Percentiles rank a stretch among this genome's conserved stretches.
Conservation (phyloP, 2,113 vertebrate genomes). For the Amblyopsis rosae region DNA sequence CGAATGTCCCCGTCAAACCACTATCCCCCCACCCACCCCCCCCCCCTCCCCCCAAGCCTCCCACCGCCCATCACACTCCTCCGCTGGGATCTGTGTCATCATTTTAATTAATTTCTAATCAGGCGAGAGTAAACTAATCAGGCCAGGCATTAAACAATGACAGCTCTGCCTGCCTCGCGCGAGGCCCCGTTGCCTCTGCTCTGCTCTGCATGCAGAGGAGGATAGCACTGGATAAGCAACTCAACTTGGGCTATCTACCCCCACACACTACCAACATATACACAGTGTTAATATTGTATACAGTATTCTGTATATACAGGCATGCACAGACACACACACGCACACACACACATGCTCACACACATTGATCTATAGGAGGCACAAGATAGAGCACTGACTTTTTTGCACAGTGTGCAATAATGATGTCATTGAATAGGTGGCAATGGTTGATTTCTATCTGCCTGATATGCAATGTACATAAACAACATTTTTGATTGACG, state of each 20-base stretch:
- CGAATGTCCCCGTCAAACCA: constrained; percentile 66
- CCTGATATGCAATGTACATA: constrained; percentile 17
- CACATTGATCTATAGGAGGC: too few relatives aligned
- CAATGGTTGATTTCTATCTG: constrained; percentile 31
- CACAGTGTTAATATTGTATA: too few relatives aligned
- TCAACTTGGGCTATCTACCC: constrained; percentile 43
- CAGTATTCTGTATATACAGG: too few relatives aligned
- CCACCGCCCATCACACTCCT: constrained; percentile 37
- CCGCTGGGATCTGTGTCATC: constrained; percentile 81
- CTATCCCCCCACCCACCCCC: constrained; percentile 52
- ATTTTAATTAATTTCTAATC: constrained; percentile 86
- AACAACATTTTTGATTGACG: constrained; percentile 40
- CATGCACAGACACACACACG: too few relatives aligned
- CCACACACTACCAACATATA: background rate
- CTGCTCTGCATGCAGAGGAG: background rate
- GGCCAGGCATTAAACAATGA: constrained; percentile 78
- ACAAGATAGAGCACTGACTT: background rate
- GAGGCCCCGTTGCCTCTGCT: constrained; percentile 36
- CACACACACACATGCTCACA: too few relatives aligned
- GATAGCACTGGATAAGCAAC: constrained; percentile 44
- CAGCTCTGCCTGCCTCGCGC: constrained; percentile 69
- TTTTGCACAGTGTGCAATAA: background rate
- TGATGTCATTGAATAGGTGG: constrained; percentile 5
- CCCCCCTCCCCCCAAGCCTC: constrained; percentile 34
- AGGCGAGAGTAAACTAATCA: constrained; percentile 84